Base-by-base conservation (phyloP, 2,888 invertebrate genomes). In the Amaurobius ferox region DNA sequence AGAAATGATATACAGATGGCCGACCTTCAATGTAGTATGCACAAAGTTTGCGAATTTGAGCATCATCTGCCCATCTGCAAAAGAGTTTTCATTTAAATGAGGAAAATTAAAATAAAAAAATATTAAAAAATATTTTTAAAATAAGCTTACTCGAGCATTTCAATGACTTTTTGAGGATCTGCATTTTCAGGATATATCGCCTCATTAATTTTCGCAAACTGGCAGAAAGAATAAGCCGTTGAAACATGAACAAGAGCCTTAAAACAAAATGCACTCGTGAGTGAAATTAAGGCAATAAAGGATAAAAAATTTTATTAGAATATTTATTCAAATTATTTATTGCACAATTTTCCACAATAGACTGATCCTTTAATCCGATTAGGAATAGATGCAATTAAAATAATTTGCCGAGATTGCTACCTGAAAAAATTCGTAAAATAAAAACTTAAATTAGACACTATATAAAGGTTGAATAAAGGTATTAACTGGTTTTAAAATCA, bases 1-100 rank as follows among this genome's bases (percentile, higher is more conserved):
- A 95, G 90, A 96, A 97, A 0, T 96, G 96, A 90, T 98, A 98
- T 0, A 98, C 97, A 90, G 98, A 98, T 0, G 97, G 97, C 64
- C 95, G 93, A 72, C 90, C 89, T 1, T 91, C 91, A 1, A 93
- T 90, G 30, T 93, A 89, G 71, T 91, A 90, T 1, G 91, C 91
- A 1, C 92, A 92, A 29, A 93, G 90, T 74, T 89, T 61, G 9
- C 91, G 90, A 13, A 93, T 78, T 90, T 92, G 92, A 0, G 91
- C 92, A 88, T 93, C 92, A 88, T 91, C 91, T 92, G 93, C 92
- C 92, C 92, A 93, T 32, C 92, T 91, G 88, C 0, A 40, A 39
- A 66, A 1, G 9, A 66, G 19, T 23, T 23, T 0, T 29, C 11
- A 30, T 11, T 29, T 23, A 26, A 23, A 19, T n/a, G 0, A 23